These are phyloP conservation scores for Thumatha senex DNA, from an alignment of 2,888 invertebrate species.

Conservation along the genomic window DNA sequence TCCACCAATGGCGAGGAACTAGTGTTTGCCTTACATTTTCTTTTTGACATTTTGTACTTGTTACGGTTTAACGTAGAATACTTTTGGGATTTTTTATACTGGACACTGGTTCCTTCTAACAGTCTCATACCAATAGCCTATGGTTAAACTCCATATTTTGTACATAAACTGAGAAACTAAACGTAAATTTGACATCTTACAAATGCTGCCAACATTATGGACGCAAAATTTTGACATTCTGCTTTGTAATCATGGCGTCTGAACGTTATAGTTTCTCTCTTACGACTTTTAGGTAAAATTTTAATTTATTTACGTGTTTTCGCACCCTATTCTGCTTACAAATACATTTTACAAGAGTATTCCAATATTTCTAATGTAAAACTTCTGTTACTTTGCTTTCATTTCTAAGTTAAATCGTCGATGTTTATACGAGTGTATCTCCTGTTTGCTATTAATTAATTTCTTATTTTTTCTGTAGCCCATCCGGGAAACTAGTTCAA, in stretches of 20 bases:
- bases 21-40: background rate
- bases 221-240: conserved; percentile 57
- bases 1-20: conserved; percentile 40
- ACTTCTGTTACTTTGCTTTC: background rate
- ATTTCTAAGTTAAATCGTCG: conserved; percentile 4
- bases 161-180: conserved; percentile 5
- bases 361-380: background rate
- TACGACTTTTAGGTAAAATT: conserved; percentile 86
- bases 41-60: background rate
- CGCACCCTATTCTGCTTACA: background rate
- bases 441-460: conserved; percentile 20
- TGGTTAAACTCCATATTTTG: background rate
- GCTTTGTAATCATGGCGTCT: conserved; percentile 93
- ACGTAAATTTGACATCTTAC: conserved; percentile 25
- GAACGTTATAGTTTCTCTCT: conserved; percentile 98
- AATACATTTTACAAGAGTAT: background rate
- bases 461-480: conserved; percentile 85
- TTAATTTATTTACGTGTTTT: conserved; percentile 44
- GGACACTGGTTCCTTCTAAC: too few relatives aligned
- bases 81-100: too few relatives aligned
- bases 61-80: background rate
- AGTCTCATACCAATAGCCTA: too few relatives aligned
- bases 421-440: background rate
- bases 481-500: conserved; percentile 99
- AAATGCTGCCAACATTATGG: conserved; percentile 48